Conservation (phyloP, 2,888 invertebrate species). For the Agrotis segetum region DNA sequence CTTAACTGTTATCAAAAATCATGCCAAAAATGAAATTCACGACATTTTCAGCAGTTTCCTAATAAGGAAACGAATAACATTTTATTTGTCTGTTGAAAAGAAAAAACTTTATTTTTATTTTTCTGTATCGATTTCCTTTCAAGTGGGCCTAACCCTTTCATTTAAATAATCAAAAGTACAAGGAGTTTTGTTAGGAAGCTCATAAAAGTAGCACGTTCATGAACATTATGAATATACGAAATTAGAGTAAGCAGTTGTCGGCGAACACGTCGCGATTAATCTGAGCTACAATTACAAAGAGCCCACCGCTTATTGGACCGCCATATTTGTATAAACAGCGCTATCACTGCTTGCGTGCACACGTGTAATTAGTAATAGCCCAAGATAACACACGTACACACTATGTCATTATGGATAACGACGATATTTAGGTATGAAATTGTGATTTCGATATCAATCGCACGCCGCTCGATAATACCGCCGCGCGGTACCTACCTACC, state of each 20-base stretch:
- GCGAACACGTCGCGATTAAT: constrained; percentile 68
- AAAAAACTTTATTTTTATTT: background rate
- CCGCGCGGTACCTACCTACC: constrained; percentile 63
- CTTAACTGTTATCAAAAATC: constrained; percentile 4
- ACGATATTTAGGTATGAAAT: constrained; percentile 82
- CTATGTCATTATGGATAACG: constrained; percentile 81
- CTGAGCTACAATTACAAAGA: constrained; percentile 76
- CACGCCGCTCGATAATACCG: constrained; percentile 69
- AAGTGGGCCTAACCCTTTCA: background rate
- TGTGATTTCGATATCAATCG: constrained; percentile 80
- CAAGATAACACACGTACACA: constrained; percentile 77
- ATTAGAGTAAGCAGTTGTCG: constrained; percentile 69
- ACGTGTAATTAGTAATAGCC: constrained; percentile 85
- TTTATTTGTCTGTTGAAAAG: too few relatives aligned
- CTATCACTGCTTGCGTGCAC: constrained; percentile 83
- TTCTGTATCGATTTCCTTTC: background rate
- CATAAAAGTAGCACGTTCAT: constrained; percentile 22
- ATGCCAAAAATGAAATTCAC: background rate
- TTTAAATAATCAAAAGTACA: background rate
- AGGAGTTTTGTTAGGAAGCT: constrained; percentile 3
- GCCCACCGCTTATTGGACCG: constrained; percentile 71
- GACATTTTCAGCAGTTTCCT: background rate
- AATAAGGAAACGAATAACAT: too few relatives aligned
- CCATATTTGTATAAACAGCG: constrained; percentile 75
- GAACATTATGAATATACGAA: constrained; percentile 60